These are phyloP conservation scores for Magallana angulata DNA, from an alignment of 1,140 invertebrate genomes.

Conservation along the genomic window DNA sequence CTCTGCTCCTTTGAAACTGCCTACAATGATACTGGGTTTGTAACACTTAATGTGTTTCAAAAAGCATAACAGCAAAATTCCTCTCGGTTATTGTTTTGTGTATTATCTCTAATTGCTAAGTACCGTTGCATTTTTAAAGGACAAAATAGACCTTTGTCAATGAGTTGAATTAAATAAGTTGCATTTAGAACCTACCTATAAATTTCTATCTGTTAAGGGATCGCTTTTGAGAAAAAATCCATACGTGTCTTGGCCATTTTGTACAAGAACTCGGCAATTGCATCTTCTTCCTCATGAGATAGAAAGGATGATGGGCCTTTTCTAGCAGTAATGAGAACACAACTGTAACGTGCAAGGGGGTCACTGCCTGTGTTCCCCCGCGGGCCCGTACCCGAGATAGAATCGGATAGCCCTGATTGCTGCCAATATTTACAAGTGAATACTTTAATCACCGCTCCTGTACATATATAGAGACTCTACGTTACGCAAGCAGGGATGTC, in stretches of 20 bases:
- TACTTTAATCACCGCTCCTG: no score
- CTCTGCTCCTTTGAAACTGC: not conserved
- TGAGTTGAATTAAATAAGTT: constrained; percentile 57
- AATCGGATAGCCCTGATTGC: no score
- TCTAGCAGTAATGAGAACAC: not conserved
- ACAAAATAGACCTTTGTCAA: constrained; percentile 57
- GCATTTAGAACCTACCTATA: constrained; percentile 58
- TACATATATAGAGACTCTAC: no score
- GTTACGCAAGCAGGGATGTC: no score
- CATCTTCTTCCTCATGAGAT: constrained; percentile 6
- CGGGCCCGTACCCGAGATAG: no score
- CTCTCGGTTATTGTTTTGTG: constrained; percentile 47
- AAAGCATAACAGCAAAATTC: constrained; percentile 58
- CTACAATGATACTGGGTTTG: constrained; percentile 49
- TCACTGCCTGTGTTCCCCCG: no score
- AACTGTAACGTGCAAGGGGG: no score
- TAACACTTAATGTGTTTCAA: constrained; percentile 53
- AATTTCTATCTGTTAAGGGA: constrained; percentile 47
- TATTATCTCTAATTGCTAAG: constrained; percentile 33
- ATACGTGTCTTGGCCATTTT: constrained; percentile 44
- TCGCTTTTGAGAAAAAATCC: constrained; percentile 43
- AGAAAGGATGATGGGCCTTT: constrained; percentile 38
- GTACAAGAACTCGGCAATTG: constrained; percentile 9
- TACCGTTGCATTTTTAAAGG: constrained; percentile 52
- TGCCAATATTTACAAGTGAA: no score